phyloP scores from a whole-genome alignment of 2,888 invertebrate genomes.

The Agrenia bidenticulata region DNA sequence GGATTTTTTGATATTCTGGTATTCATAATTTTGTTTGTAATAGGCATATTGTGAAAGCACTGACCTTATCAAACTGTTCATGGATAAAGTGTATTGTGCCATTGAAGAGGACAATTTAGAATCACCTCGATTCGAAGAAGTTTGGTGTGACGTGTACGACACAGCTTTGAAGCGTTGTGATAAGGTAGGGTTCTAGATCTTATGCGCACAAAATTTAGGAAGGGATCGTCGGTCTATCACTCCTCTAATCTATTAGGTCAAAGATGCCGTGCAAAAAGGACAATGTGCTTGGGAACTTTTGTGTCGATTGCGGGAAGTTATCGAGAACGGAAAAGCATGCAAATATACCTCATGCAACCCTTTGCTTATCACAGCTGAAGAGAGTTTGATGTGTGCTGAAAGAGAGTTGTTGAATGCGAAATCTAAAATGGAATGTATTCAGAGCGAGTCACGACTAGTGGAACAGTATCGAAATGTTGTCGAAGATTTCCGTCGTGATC shows the following conservation, averaged over 20 bases:
- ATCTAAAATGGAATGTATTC: constrained; percentile 45
- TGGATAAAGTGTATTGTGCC: constrained; percentile 51
- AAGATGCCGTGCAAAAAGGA: constrained; percentile 47
- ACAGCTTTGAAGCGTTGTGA: constrained; percentile 44
- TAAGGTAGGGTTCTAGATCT: constrained; percentile 32
- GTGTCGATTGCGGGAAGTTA: constrained; percentile 48
- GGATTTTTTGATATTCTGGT: too few relatives aligned
- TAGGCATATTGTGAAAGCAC: constrained; percentile 49
- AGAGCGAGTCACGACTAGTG: constrained; percentile 45
- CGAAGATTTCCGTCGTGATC: constrained; percentile 49
- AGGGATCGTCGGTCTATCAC: too few relatives aligned
- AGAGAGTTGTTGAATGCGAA: constrained; percentile 48
- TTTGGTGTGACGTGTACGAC: constrained; percentile 50
- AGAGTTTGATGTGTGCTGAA: constrained; percentile 49
- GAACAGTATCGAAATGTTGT: constrained; percentile 50
- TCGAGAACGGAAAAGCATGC: constrained; percentile 50
- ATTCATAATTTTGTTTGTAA: too few relatives aligned
- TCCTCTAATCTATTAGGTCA: constrained; percentile 35
- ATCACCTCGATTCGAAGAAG: constrained; percentile 51
- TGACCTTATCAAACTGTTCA: constrained; percentile 44
- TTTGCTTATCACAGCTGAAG: constrained; percentile 50
- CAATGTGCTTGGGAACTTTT: constrained; percentile 52
- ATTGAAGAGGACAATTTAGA: constrained; percentile 48
- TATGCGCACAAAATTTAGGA: too few relatives aligned
- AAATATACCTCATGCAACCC: constrained; percentile 51